phyloP scores from a whole-genome alignment of 2,797 vertebrate genomes.

The Myotis findleyi region DNA sequence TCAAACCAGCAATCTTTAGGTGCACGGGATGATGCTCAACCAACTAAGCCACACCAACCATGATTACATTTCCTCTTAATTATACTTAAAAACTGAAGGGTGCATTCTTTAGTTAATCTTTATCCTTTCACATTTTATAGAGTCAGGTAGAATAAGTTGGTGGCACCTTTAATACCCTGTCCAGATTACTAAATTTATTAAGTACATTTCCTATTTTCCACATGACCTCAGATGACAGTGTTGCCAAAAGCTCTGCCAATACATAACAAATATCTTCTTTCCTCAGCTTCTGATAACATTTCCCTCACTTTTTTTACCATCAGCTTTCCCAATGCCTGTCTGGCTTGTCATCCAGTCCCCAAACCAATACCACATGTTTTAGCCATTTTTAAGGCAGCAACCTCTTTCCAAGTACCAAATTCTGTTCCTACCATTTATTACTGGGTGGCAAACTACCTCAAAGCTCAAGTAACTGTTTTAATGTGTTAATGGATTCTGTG shows the following conservation, averaged over 20 bases:
- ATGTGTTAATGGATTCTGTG: neutral
- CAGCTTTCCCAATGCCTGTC: neutral
- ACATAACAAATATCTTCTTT: neutral
- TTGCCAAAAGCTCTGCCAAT: neutral
- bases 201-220: neutral
- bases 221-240: neutral
- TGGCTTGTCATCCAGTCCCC: neutral
- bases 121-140: neutral
- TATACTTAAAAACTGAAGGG: neutral
- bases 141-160: neutral
- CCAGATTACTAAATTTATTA: neutral
- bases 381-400: neutral
- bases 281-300: neutral
- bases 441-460: neutral
- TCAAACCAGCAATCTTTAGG: too few species aligned
- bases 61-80: neutral
- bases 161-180: neutral
- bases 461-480: neutral
- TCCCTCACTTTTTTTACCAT: neutral
- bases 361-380: neutral
- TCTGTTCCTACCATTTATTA: neutral
- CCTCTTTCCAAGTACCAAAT: neutral
- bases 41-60: too few species aligned
- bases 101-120: neutral
- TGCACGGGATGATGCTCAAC: too few species aligned